Base-by-base conservation (phyloP, 2,113 vertebrate genomes). In the Catharus fuscescens region DNA sequence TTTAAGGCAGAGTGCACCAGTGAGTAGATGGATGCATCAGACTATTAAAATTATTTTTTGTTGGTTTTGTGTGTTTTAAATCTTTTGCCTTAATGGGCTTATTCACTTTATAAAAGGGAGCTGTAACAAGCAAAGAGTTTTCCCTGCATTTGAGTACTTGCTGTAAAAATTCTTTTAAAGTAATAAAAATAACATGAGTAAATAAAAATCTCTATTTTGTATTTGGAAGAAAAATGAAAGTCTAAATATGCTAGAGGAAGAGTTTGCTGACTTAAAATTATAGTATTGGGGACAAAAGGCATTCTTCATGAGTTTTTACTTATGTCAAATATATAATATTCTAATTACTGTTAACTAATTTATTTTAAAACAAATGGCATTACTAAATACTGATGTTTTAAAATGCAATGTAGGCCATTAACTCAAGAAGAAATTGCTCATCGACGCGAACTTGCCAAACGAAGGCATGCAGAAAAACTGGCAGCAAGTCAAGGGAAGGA, bases 401-500 rank as follows among this genome's bases (percentile, higher is more conserved):
- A 59, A 92, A 69, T 71, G 6, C 26, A 62, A 80, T 47, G 2
- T 74, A 99, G 99, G 92, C 98, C 98, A 9, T 96, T 99, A 97
- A 99, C 98, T 52, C 98, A 98, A 83, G 99, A 99, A 80, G 99
- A 99, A 97, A 98, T 99, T 32, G 94, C 97, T 31, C 97, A 98
- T 94, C 98, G 99, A 38, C 97, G 98, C 11, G 99, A 99, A 28
- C 76, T 97, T 38, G 99, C 98, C 0, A 97, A 99, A 69, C 98
- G 70, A 92, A 98, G 98, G 82, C 99, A 99, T 3, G 98, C 99
- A 1, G 98, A 99, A 77, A 99, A 96, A 95, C 60, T 99, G 89
- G 97, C 98, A 18, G 97, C 97, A 18, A 95, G 48, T 61, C 98
- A 98, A 94, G 94, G 73, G 9, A 83, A 95, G 78, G 97, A 97